Evolutionary conservation across 2,888 invertebrate genomes (phyloP).

Genomic region (Apotomis betuletana): DNA sequence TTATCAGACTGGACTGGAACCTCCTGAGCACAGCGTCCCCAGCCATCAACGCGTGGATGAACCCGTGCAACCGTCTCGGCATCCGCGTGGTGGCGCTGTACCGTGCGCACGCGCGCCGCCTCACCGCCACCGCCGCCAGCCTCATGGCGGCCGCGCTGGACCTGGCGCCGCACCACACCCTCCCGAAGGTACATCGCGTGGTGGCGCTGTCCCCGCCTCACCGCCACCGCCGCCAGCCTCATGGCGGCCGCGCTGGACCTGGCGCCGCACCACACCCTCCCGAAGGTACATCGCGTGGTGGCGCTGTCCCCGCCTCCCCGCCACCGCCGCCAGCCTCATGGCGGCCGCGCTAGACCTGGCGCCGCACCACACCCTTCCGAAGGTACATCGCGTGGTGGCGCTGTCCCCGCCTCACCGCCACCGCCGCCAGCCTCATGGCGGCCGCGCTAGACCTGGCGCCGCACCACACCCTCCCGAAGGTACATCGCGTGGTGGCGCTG

Average conservation of each 20-base stretch:
- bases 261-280: no score
- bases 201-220: conserved; percentile 53
- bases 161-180: conserved; percentile 91
- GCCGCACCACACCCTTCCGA: no score
- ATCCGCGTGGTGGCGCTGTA: conserved; percentile 92
- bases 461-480: no score
- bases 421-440: background rate
- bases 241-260: no score
- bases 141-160: conserved; percentile 98
- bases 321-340: no score
- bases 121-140: conserved; percentile 95
- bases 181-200: conserved; percentile 85
- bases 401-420: conserved; percentile 52
- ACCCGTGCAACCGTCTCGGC: conserved; percentile 95
- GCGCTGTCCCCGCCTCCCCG: background rate
- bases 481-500: no score
- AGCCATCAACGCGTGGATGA: conserved; percentile 99
- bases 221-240: conserved; percentile 49
- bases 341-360: no score
- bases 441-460: background rate
- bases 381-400: no score
- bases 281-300: background rate
- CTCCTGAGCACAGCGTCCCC: conserved; percentile 97
- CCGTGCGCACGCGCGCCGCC: conserved; percentile 89
- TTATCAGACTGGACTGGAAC: conserved; percentile 95